phyloP scores from a whole-genome alignment of 2,797 vertebrate genomes.

The Eupleurogrammus muticus region DNA sequence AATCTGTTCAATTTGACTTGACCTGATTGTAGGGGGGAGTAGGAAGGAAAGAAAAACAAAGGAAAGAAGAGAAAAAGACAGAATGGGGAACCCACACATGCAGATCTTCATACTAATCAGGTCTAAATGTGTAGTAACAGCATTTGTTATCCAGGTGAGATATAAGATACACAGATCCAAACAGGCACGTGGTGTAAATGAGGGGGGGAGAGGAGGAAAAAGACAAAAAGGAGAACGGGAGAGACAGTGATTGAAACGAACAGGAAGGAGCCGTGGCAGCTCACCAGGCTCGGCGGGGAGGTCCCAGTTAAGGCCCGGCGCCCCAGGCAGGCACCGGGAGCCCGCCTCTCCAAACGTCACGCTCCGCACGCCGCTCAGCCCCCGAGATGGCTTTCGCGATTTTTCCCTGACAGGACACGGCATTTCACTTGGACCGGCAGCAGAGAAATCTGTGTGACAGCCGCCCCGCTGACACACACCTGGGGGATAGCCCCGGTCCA shows the following conservation, averaged over 20 bases:
- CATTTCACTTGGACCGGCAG: conserved; percentile 80
- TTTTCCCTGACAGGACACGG: conserved; percentile 83
- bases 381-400: conserved; percentile 76
- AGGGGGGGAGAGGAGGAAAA: conserved; percentile 5
- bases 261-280: conserved; percentile 55
- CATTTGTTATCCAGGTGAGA: no score
- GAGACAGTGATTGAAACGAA: conserved; percentile 52
- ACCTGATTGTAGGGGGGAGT: background rate
- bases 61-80: background rate
- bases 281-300: conserved; percentile 57
- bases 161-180: background rate
- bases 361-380: conserved; percentile 60
- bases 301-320: conserved; percentile 72
- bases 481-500: conserved; percentile 68
- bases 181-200: background rate
- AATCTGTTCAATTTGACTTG: no score
- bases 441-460: conserved; percentile 67
- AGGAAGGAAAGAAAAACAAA: background rate
- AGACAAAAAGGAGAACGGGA: conserved; percentile 38
- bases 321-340: conserved; percentile 78
- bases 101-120: background rate
- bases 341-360: conserved; percentile 68
- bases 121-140: background rate
- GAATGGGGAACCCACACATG: background rate
- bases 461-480: conserved; percentile 71